phyloP scores from a whole-genome alignment of 2,888 invertebrate species.

The Heliothis peltigera region DNA sequence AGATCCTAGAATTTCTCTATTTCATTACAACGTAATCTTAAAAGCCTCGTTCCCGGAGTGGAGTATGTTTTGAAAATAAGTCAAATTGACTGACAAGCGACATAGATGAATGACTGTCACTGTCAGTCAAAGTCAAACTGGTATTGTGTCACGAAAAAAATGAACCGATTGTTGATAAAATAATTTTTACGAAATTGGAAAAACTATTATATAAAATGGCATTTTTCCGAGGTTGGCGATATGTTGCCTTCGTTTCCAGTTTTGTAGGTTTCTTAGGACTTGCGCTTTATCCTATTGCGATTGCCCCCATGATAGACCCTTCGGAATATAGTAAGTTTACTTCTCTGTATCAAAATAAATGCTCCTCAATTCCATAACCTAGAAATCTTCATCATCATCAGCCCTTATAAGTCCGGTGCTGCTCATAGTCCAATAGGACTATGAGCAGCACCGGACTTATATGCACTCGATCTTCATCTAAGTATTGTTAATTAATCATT shows the following conservation, averaged over 20 bases:
- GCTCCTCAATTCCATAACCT: slow-evolving; percentile 15
- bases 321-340: slow-evolving; percentile 91
- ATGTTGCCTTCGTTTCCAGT: slow-evolving; percentile 86
- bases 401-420: too few relatives aligned
- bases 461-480: too few relatives aligned
- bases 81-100: neutral
- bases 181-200: slow-evolving; percentile 13
- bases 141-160: slow-evolving; percentile 1
- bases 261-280: slow-evolving; percentile 89
- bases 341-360: slow-evolving; percentile 8
- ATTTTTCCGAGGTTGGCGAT: slow-evolving; percentile 85
- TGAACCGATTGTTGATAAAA: slow-evolving; percentile 24
- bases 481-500: too few relatives aligned
- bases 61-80: neutral
- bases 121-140: neutral
- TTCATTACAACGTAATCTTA: too few relatives aligned
- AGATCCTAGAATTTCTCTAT: too few relatives aligned
- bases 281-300: slow-evolving; percentile 90
- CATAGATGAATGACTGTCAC: neutral
- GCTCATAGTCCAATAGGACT: too few relatives aligned
- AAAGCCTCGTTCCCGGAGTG: too few relatives aligned
- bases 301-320: slow-evolving; percentile 91
- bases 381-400: neutral
- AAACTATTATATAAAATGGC: slow-evolving; percentile 61
- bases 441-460: too few relatives aligned